Evolutionary conservation across 1,140 invertebrate genomes (phyloP).

Genomic region (Ctenoplectra terminalis): DNA sequence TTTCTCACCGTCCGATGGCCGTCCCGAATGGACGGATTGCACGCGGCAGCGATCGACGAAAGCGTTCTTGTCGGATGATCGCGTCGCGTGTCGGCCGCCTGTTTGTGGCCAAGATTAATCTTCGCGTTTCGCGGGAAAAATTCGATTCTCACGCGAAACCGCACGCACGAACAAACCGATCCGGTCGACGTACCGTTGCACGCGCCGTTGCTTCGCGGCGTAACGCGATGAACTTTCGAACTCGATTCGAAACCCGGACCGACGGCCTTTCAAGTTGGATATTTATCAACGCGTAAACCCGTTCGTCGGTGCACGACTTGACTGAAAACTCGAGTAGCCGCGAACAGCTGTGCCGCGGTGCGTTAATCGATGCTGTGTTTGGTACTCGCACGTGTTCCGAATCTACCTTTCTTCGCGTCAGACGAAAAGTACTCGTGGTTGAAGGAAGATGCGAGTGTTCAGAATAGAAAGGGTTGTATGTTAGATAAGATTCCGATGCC

Average conservation of each 20-base stretch:
- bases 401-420: neutral
- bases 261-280: neutral
- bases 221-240: conserved; percentile 48
- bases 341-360: too few species aligned
- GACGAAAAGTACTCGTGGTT: too few species aligned
- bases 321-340: neutral
- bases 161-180: conserved; percentile 42
- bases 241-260: conserved; percentile 6
- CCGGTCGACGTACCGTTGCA: conserved; percentile 25
- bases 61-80: neutral
- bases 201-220: conserved; percentile 6
- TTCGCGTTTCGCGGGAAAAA: conserved; percentile 31
- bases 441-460: too few species aligned
- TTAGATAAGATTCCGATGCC: too few species aligned
- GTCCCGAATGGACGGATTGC: neutral
- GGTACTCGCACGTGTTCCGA: neutral
- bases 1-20: neutral
- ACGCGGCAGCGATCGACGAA: too few species aligned
- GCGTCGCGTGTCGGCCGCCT: conserved; percentile 18
- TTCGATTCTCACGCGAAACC: conserved; percentile 39
- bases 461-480: too few species aligned
- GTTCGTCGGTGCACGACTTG: neutral
- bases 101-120: conserved; percentile 38
- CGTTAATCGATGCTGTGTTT: too few species aligned
- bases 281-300: conserved; percentile 23